Evolutionary conservation across 1,140 invertebrate species (phyloP).

Genomic region (Oscheius sp.): DNA sequence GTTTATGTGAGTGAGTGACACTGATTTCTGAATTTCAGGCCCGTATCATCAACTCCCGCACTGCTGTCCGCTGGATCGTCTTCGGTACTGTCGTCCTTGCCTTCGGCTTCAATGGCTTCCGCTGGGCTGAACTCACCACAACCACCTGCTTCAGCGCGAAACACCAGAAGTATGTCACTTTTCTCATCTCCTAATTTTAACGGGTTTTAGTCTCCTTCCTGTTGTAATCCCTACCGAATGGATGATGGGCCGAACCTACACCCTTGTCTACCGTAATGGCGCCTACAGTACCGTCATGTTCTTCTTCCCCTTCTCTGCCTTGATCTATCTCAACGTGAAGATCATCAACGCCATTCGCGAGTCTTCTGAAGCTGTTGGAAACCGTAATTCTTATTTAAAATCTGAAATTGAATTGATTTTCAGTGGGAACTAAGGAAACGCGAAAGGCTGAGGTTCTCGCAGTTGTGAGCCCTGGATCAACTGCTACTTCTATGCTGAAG

Average conservation of each 20-base stretch:
- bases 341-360: slow-evolving; percentile 29
- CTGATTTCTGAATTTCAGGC: slow-evolving; percentile 23
- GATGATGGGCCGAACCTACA: slow-evolving; percentile 26
- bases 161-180: too few species aligned
- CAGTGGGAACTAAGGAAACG: slow-evolving; percentile 3
- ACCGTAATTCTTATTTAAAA: not conserved
- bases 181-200: too few species aligned
- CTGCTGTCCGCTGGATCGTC: slow-evolving; percentile 24
- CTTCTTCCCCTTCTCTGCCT: slow-evolving; percentile 31
- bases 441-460: not conserved
- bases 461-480: not conserved
- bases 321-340: slow-evolving; percentile 30
- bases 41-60: slow-evolving; percentile 26
- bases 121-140: slow-evolving; percentile 35
- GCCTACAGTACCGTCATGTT: slow-evolving; percentile 43
- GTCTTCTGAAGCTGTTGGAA: slow-evolving; percentile 11
- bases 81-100: slow-evolving; percentile 21
- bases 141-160: not conserved
- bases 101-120: slow-evolving; percentile 34
- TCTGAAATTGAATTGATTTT: not conserved
- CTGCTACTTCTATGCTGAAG: not conserved
- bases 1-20: slow-evolving; percentile 1
- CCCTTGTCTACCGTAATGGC: slow-evolving; percentile 31
- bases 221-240: slow-evolving; percentile 32
- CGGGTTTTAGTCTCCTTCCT: too few species aligned